Base-by-base conservation (phyloP, 2,888 invertebrate species). In the Aspidapion aeneum region DNA sequence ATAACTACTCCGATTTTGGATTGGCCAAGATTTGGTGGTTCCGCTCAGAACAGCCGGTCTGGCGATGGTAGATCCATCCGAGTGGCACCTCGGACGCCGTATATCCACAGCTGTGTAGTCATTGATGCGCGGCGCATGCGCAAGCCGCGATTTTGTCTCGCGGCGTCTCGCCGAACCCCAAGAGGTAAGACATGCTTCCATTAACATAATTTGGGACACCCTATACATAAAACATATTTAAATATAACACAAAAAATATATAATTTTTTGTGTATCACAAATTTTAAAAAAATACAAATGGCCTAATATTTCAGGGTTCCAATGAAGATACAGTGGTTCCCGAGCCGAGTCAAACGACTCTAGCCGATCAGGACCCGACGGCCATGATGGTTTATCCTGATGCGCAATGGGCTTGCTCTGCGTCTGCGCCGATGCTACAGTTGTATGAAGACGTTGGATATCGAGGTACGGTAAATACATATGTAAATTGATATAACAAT, bases 381-480 rank as follows among this genome's bases (percentile, higher is more conserved):
- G 60, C 57, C 56, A 80, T 80, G 80, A 85, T 85, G 85, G 86
- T 86, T 78, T 86, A 86, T 80, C 86, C 86, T 73, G 86, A 86
- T 80, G 82, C 85, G 74, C 84, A 85, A 82, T 82, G 84, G 84
- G 82, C 75, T 62, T 78, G 78, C 69, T 75, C 78, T 60, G 75
- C 78, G 57, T 84, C 85, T 78, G 81, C 83, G 74, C 83, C 85
- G 72, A 84, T 86, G 82, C 83, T 86, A 74, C 85, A 86, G 78
- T 84, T 86, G 79, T 86, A 86, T 82, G 86, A 86, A 78, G 86
- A 86, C 82, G 85, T 85, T 67, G 79, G 80, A 76, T 86, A 86
- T 80, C 80, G 86, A 82, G 86, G 86, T n/a, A n/a, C n/a, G n/a
- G n/a, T 86, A 82, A 84, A 83, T 81, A 20, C 21, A 12, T 12